Base-by-base conservation (phyloP, 2,888 invertebrate genomes). In the Conomelus anceps region DNA sequence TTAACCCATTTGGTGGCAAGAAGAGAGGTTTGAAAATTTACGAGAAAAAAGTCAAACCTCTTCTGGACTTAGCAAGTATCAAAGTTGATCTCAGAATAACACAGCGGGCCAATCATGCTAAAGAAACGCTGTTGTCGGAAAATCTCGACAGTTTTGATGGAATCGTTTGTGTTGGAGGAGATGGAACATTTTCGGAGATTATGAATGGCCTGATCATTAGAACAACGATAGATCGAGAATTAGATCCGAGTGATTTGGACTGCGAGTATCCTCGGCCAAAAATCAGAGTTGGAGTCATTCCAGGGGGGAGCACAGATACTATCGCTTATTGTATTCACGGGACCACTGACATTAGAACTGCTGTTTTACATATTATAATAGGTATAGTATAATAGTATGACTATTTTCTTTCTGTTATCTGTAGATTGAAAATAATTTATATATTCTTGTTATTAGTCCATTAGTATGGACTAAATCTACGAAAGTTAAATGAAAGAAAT, bases 1-100 rank as follows among this genome's bases (percentile, higher is more conserved):
- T 98, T 1, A 98, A 98, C 93, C 98, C 98, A 0, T 96, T 95
- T 92, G 97, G 98, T 0, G 98, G 98, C 0, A 96, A 96, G 92
- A 95, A 95, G 92, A 95, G 95, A 91, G 97, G 96, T 0, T 93
- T 95, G 89, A 94, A 95, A 91, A 96, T 97, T 88, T 97, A 96
- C 93, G 95, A 96, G 91, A 96, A 96, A 90, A 95, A 95, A 91
- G 96, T 97, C 9, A 95, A 96, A 92, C 95, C 96, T 0, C 92
- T 96, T 23, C 95, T 96, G 92, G 93, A 94, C 34, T 93, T 96
- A 85, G 96, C 96, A 20, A 95, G 95, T 0, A 94, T 96, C 84
- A 95, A 96, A 92, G 95, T 95, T 22, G 95, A 95, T 89, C 95
- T 96, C 90, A 94, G 96, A 88, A 94, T 96, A 34, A 97, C 97